Percentiles rank a stretch among this genome's conserved stretches.
Conservation (phyloP, 2,797 vertebrate species). For the Channa striata region DNA sequence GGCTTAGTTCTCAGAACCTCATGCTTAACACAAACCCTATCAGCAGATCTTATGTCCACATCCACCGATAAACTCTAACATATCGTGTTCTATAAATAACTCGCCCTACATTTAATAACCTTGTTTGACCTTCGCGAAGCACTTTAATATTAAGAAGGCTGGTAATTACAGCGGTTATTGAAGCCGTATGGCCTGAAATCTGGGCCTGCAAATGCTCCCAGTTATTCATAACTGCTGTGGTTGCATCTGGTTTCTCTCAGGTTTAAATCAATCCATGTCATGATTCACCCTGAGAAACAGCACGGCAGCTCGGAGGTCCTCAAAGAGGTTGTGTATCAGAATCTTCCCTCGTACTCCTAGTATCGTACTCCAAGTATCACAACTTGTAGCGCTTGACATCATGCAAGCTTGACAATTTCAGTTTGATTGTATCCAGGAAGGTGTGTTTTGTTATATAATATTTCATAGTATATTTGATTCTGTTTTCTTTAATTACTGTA, state of each 20-base stretch:
- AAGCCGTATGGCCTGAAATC: constrained; percentile 60
- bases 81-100: constrained; percentile 58
- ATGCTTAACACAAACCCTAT: constrained; percentile 10
- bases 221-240: constrained; percentile 68
- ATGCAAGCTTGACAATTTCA: constrained; percentile 34
- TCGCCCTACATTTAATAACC: constrained; percentile 50
- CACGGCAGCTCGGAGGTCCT: constrained; percentile 41
- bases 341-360: constrained; percentile 20
- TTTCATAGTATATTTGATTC: constrained; percentile 7
- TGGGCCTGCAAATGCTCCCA: constrained; percentile 52
- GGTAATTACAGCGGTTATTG: constrained; percentile 68
- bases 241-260: constrained; percentile 77
- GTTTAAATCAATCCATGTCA: constrained; percentile 66
- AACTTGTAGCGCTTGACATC: constrained; percentile 28
- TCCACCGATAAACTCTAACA: constrained; percentile 36
- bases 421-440: constrained; percentile 45
- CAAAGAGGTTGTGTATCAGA: constrained; percentile 43
- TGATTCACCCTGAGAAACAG: constrained; percentile 63
- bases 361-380: constrained; percentile 49
- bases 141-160: constrained; percentile 52
- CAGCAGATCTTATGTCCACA: constrained; percentile 21
- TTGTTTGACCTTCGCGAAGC: constrained; percentile 54
- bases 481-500: too few relatives aligned
- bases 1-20: not conserved
- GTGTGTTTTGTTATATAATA: constrained; percentile 32